Percentiles rank a stretch among this genome's conserved stretches.
Evolutionary conservation across 2,113 vertebrate genomes (phyloP).

Genomic region (Chionodraco myersi): DNA sequence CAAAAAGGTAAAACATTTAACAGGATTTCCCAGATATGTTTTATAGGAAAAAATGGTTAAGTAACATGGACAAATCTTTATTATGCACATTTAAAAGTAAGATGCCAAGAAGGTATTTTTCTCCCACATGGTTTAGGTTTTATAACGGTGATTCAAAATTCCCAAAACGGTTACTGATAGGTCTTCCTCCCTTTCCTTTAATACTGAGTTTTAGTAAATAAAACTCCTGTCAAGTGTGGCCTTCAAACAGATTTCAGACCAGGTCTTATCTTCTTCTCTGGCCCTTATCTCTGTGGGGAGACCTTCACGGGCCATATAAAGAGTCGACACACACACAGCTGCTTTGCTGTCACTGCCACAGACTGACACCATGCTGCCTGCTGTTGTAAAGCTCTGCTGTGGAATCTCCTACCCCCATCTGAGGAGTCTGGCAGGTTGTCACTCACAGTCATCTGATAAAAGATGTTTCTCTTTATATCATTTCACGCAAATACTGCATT

Average conservation of each 20-base stretch:
- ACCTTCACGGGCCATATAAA: slow-evolving; percentile 85
- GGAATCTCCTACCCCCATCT: slow-evolving; percentile 86
- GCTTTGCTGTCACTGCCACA: slow-evolving; percentile 45
- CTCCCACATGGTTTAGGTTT: not conserved
- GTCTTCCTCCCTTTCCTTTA: slow-evolving; percentile 6
- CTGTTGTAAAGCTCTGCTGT: slow-evolving; percentile 88
- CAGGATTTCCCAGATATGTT: not conserved
- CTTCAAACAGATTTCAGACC: slow-evolving; percentile 72
- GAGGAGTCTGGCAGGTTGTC: slow-evolving; percentile 80
- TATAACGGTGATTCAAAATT: not conserved
- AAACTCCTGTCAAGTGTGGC: slow-evolving; percentile 50
- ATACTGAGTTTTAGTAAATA: slow-evolving; percentile 9
- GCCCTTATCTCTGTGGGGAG: slow-evolving; percentile 75
- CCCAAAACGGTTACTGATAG: not conserved
- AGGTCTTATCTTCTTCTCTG: slow-evolving; percentile 68
- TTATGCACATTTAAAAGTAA: not conserved
- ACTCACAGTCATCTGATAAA: not conserved
- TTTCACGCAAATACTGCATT: not conserved
- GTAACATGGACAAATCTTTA: not conserved
- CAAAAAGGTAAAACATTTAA: not conserved
- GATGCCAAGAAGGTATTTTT: no score
- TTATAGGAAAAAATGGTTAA: not conserved
- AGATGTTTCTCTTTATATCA: not conserved
- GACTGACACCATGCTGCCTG: slow-evolving; percentile 81
- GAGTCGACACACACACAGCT: not conserved